Evolutionary conservation across 2,797 vertebrate species (phyloP), one percentile per base, ranked within the genome.

Genomic region (Mus minutoides): DNA sequence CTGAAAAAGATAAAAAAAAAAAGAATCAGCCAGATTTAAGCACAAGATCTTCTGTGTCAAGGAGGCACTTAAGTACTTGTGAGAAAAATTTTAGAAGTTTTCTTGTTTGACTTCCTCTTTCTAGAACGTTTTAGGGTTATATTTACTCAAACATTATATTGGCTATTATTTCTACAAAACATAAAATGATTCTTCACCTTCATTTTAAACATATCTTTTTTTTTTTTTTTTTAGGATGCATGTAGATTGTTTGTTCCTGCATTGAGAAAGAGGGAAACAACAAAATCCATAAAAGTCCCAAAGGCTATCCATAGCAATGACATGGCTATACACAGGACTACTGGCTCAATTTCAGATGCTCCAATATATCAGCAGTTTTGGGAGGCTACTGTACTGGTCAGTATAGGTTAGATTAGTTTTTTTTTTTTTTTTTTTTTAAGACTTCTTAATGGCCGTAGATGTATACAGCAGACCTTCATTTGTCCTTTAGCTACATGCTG

Each of bases 171-270:
- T 64, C 62, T 88, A 92, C 91, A 91, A 64, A 80, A 67, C 62
- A 83, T 75, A 88, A 60, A 94, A 85, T 16, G 21, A n/a, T 49
- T 88, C 75, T 92, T 89, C 89, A 83, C 14, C 83, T 94, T 96
- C 43, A 88, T 89, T 84, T 79, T 2, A 75, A 94, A 92, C 26
- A n/a, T 12, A 86, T 77, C 2, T 69, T 91, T 94, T 37, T 73
- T 89, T 73, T 91, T 2, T 80, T 21, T 40, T 91, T 84, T 21
- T 40, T 85, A 69, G 40, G 58, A 92, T 78, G 60, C 67, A 91
- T 40, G 1, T 0, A 49, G 29, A 54, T 87, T 91, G 12, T 46
- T 93, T 90, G 92, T 90, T 94, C 46, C 34, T 84, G 16, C 16
- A 67, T 82, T 46, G 46, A 46, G 58, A n/a, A 91, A 80, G 16